A percentile compares a stretch with the other conserved stretches of the same genome.
phyloP scores from a whole-genome alignment of 2,888 invertebrate species.

The Napeogenes inachia region DNA sequence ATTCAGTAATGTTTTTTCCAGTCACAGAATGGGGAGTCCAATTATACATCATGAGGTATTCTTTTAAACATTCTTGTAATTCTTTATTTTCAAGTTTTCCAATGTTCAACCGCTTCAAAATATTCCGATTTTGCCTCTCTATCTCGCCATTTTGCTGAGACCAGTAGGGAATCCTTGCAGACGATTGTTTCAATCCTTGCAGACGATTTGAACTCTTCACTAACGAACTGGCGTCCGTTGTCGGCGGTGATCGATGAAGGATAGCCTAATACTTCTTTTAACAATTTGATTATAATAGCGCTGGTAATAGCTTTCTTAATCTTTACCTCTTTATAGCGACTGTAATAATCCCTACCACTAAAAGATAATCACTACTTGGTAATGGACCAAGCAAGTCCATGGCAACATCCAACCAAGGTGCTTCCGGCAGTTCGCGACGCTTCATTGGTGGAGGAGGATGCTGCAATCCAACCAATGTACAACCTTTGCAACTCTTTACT shows the following conservation, averaged over 20 bases:
- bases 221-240: slow-evolving; percentile 34
- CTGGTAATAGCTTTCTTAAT: slow-evolving; percentile 23
- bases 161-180: slow-evolving; percentile 35
- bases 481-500: slow-evolving; percentile 27
- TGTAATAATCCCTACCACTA: slow-evolving; percentile 33
- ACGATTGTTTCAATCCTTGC: slow-evolving; percentile 26
- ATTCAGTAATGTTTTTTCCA: slow-evolving; percentile 34
- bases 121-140: slow-evolving; percentile 37
- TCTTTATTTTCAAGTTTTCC: slow-evolving; percentile 24
- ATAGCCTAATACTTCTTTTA: slow-evolving; percentile 36
- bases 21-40: slow-evolving; percentile 39
- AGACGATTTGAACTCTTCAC: slow-evolving; percentile 33
- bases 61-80: slow-evolving; percentile 10
- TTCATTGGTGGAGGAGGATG: slow-evolving; percentile 31
- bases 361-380: slow-evolving; percentile 29
- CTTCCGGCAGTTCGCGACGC: slow-evolving; percentile 29
- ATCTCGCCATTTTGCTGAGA: slow-evolving; percentile 38
- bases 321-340: slow-evolving; percentile 33
- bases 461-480: slow-evolving; percentile 29
- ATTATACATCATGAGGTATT: slow-evolving; percentile 22
- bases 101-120: slow-evolving; percentile 34
- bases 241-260: slow-evolving; percentile 33
- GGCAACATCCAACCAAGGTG: slow-evolving; percentile 33
- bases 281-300: slow-evolving; percentile 24
- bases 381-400: slow-evolving; percentile 29